Base-by-base conservation (phyloP, 92 coral and sea anemone species). In the Plumapathes pennacea region DNA sequence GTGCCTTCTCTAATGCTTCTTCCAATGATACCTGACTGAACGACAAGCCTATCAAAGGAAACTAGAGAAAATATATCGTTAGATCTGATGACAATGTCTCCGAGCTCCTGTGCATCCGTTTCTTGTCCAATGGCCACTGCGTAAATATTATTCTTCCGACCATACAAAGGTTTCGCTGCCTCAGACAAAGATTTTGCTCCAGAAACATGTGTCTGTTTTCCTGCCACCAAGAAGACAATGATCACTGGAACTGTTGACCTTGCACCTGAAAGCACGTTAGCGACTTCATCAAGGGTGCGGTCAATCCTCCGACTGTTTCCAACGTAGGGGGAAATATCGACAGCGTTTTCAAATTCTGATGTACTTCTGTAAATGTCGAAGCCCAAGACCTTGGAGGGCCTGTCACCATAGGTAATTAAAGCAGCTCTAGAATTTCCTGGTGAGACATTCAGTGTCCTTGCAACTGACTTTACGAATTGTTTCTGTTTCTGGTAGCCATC, bases 361-460 rank as follows among this genome's bases (percentile, higher is more conserved):
- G 52, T 10, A 19, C 57, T 32, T 22, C 48, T 43, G 24, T 51
- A 39, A 18, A 9, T 60, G 44, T 59, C 68, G 37, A 80, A 66
- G 27, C 71, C 63, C 11, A 67, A 17, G 4, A 67, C 86, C 47
- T 56, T 61, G 17, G 25, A n/a, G 13, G 71, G 38, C 21, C 38
- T 73, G 27, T 44, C 69, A 10, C 94, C 91, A 47, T 80, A 89
- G 3, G 87, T 61, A 10, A 89, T 37, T 45, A 80, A 74, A 31
- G 97, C 92, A 9, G 85, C 85, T 38, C 87, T 70, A 7, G 89
- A 80, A 20, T 77, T 73, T 14, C 76, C 72, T 9, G 97, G 80
- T 5, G 57, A 66, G 6, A 89, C 83, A 45, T 71, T 76, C 26
- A 85, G 78, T 57, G 72, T 53, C 9, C 75, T 74, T 14, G 91